A percentile compares a stretch with the other conserved stretches of the same genome.
Evolutionary conservation across 2,797 vertebrate genomes (phyloP).

Genomic region (Miichthys miiuy): DNA sequence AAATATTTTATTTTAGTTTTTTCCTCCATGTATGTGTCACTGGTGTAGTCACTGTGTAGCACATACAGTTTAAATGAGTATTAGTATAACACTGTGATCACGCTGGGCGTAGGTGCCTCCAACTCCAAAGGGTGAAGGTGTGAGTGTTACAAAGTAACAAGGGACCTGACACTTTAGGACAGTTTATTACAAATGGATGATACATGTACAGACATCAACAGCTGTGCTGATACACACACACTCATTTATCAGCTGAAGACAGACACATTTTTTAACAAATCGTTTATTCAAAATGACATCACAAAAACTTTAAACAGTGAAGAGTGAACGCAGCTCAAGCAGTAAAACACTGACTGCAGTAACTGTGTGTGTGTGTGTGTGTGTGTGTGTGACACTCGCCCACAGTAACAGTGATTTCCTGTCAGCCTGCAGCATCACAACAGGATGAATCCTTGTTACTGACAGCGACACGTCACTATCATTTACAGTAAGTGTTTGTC

Average conservation of each 20-base stretch:
- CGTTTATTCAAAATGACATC: conserved; percentile 12
- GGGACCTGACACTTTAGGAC: too few species aligned
- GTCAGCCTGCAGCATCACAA: conserved; percentile 73
- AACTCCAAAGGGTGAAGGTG: too few species aligned
- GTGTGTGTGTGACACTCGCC: conserved; percentile 45
- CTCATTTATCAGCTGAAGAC: background rate
- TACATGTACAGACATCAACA: background rate
- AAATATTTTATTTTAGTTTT: too few species aligned
- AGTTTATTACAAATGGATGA: too few species aligned
- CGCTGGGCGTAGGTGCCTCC: too few species aligned
- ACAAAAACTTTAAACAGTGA: conserved; percentile 2
- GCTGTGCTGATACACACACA: background rate
- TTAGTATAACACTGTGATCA: too few species aligned
- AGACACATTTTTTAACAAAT: background rate
- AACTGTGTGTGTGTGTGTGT: conserved; percentile 2
- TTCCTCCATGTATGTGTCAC: too few species aligned
- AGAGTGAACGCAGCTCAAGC: background rate
- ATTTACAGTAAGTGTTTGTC: background rate
- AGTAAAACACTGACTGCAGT: background rate
- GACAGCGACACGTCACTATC: conserved; percentile 72
- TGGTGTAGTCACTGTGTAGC: too few species aligned
- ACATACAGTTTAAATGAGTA: too few species aligned
- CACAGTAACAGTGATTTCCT: conserved; percentile 83
- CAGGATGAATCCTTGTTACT: conserved; percentile 89
- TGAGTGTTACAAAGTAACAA: too few species aligned